These are phyloP conservation scores for Lasioglossum calceatum DNA, from an alignment of 2,888 invertebrate genomes.

Conservation along the genomic window DNA sequence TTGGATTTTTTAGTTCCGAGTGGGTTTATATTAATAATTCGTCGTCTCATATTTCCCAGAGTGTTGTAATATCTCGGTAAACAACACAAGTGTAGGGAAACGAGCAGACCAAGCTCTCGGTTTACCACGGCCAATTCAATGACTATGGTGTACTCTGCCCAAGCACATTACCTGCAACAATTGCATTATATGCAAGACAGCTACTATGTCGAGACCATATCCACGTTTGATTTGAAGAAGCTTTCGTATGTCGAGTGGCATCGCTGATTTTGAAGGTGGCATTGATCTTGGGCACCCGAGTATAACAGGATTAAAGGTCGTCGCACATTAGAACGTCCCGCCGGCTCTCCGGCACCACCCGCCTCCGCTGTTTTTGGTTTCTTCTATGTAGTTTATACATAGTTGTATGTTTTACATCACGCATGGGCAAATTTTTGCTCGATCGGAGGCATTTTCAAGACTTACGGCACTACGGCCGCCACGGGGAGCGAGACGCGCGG, in stretches of 20 bases:
- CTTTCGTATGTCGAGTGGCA: slow-evolving; percentile 24
- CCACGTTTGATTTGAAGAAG: slow-evolving; percentile 48
- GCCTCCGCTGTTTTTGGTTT: too few species aligned
- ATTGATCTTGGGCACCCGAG: not conserved
- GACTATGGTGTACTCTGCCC: slow-evolving; percentile 50
- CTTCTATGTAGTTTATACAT: too few species aligned
- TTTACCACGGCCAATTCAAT: slow-evolving; percentile 57
- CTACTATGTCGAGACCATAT: slow-evolving; percentile 30
- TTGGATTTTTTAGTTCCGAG: not conserved
- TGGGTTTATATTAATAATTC: slow-evolving; percentile 41
- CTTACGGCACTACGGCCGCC: too few species aligned
- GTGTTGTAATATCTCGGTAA: slow-evolving; percentile 44
- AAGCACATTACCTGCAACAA: slow-evolving; percentile 53
- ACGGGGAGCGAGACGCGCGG: too few species aligned
- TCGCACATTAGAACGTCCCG: too few species aligned
- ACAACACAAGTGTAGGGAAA: slow-evolving; percentile 30
- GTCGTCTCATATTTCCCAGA: slow-evolving; percentile 31
- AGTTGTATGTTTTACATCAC: too few species aligned
- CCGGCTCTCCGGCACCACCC: too few species aligned
- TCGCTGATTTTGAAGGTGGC: slow-evolving; percentile 10
- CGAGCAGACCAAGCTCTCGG: slow-evolving; percentile 50
- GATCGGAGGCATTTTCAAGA: too few species aligned
- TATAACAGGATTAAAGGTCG: not conserved
- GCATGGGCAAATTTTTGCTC: too few species aligned
- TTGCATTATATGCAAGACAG: slow-evolving; percentile 50